A percentile compares a stretch with the other conserved stretches of the same genome.
Evolutionary conservation across 2,888 invertebrate genomes (phyloP).

Genomic region (Acleris emargana): DNA sequence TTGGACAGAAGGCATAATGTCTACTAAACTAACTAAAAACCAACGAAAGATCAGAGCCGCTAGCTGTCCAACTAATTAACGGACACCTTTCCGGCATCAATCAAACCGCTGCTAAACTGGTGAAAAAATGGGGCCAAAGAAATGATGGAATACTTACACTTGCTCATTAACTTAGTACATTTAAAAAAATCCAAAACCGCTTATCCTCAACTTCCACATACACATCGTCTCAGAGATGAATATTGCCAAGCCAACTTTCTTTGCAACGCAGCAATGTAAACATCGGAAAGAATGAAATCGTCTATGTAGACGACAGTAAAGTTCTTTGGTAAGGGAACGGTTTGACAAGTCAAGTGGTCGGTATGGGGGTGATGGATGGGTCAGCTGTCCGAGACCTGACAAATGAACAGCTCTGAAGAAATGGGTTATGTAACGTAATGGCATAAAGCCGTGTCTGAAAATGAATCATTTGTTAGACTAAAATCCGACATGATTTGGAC

Average conservation of each 20-base stretch:
- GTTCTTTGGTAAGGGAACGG: slow-evolving; percentile 35
- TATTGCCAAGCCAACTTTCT: neutral
- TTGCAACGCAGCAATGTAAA: slow-evolving; percentile 9
- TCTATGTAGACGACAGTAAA: slow-evolving; percentile 25
- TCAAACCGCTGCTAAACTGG: slow-evolving; percentile 56
- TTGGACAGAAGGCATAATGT: no score
- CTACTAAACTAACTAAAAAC: slow-evolving; percentile 36
- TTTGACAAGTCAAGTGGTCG: slow-evolving; percentile 54
- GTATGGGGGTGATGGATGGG: slow-evolving; percentile 53
- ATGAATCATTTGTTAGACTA: slow-evolving; percentile 1
- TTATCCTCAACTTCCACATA: neutral
- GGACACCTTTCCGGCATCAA: slow-evolving; percentile 63
- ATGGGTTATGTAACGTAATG: slow-evolving; percentile 43
- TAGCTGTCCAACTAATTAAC: slow-evolving; percentile 66
- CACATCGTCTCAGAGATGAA: neutral
- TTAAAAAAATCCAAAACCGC: slow-evolving; percentile 12
- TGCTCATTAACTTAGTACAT: slow-evolving; percentile 46
- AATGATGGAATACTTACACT: slow-evolving; percentile 46
- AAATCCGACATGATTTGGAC: neutral
- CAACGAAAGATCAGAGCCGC: slow-evolving; percentile 47
- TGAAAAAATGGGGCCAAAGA: slow-evolving; percentile 51
- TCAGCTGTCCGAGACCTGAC: slow-evolving; percentile 45
- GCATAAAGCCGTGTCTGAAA: slow-evolving; percentile 34
- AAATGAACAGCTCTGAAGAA: slow-evolving; percentile 46
- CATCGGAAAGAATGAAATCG: slow-evolving; percentile 7